phyloP scores from a whole-genome alignment of 64 coral and sea anemone species.

The Montipora cactus region DNA sequence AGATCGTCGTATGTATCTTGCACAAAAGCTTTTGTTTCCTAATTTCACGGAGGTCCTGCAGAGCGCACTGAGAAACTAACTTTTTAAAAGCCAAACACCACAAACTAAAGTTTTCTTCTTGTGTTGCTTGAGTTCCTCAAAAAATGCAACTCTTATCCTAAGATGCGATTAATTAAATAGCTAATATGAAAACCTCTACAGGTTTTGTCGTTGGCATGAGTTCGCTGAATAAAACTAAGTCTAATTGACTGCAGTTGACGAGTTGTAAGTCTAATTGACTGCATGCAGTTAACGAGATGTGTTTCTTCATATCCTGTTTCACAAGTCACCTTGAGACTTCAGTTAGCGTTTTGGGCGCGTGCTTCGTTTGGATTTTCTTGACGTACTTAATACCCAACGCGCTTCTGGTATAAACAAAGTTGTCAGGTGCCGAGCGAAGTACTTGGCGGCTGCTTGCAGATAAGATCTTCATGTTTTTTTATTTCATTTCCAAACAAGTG shows the following conservation, averaged over 20 bases:
- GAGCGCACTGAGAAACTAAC: neutral
- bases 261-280: too few species aligned
- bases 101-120: neutral
- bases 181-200: neutral
- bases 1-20: constrained; percentile 11
- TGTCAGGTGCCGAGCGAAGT: constrained; percentile 48
- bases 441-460: neutral
- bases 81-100: neutral
- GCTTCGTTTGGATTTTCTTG: neutral
- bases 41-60: constrained; percentile 24
- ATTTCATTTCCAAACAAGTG: neutral
- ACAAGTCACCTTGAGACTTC: too few species aligned
- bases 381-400: neutral
- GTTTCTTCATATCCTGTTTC: too few species aligned
- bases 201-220: neutral
- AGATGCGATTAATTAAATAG: neutral
- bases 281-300: too few species aligned
- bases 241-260: too few species aligned
- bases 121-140: neutral
- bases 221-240: neutral
- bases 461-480: constrained; percentile 48
- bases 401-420: neutral
- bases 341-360: neutral
- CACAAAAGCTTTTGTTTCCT: constrained; percentile 43
- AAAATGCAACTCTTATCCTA: neutral